A percentile compares a stretch with the other conserved stretches of the same genome.
These are phyloP conservation scores for Pangasius sanitwongsei DNA, from an alignment of 2,797 vertebrate genomes.

Conservation along the genomic window DNA sequence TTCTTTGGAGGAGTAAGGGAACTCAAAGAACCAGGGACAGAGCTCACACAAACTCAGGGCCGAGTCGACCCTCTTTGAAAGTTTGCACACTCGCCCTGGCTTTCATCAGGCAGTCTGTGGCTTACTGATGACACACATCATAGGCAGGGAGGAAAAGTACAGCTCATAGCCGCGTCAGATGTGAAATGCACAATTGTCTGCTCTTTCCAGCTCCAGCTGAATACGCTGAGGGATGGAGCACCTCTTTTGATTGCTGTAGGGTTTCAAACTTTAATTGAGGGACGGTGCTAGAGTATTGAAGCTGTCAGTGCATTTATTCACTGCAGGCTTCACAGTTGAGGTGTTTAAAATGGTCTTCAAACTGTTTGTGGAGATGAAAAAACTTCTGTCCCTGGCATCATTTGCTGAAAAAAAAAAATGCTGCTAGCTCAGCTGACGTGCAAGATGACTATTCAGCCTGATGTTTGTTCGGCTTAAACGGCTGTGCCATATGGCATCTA, in stretches of 20 bases:
- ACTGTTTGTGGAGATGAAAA: background rate
- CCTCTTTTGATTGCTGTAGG: background rate
- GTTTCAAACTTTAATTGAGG: slow-evolving; percentile 18
- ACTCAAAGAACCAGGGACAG: slow-evolving; percentile 34
- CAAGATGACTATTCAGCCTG: slow-evolving; percentile 5
- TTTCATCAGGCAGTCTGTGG: slow-evolving; percentile 51
- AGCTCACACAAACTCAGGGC: slow-evolving; percentile 42
- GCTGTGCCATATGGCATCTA: slow-evolving; percentile 24
- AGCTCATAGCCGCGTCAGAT: slow-evolving; percentile 22
- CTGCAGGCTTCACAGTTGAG: background rate
- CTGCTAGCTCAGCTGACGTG: background rate
- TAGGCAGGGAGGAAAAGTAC: slow-evolving; percentile 25
- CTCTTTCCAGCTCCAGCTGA: slow-evolving; percentile 28
- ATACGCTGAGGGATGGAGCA: background rate
- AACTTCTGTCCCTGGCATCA: background rate
- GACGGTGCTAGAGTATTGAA: background rate
- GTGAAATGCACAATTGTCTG: slow-evolving; percentile 16
- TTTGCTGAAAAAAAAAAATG: background rate
- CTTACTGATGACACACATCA: slow-evolving; percentile 46
- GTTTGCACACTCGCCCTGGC: slow-evolving; percentile 27
- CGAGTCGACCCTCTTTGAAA: slow-evolving; percentile 48
- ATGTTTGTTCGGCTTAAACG: slow-evolving; percentile 13
- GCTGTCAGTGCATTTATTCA: slow-evolving; percentile 7
- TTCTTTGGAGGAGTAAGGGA: slow-evolving; percentile 37
- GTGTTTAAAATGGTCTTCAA: slow-evolving; percentile 12